Evolutionary conservation across 2,888 invertebrate species (phyloP).

Genomic region (Troilus luridus): DNA sequence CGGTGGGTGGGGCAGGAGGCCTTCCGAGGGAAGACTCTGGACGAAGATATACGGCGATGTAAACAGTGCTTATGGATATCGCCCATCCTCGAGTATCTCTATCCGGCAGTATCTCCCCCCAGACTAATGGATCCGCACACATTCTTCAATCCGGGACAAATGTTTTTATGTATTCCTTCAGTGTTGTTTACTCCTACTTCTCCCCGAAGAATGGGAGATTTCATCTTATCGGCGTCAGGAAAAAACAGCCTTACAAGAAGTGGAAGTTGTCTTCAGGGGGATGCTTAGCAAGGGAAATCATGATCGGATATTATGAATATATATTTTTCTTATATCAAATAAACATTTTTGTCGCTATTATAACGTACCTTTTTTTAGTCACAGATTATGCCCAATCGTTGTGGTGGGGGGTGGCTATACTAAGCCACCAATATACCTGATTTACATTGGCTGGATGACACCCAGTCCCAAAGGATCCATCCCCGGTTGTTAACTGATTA

Average conservation of each 20-base stretch:
- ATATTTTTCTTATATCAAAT: not conserved
- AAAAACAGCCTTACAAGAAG: not conserved
- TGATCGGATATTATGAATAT: not conserved
- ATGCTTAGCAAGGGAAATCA: not conserved
- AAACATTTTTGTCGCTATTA: no score
- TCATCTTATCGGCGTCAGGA: not conserved
- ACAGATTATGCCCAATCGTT: no score
- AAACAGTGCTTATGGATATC: constrained; percentile 37
- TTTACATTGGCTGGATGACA: no score
- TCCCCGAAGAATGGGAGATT: constrained; percentile 6
- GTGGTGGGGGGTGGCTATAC: no score
- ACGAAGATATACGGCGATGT: constrained; percentile 26
- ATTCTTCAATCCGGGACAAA: constrained; percentile 17
- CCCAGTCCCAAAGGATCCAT: no score
- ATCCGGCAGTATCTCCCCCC: constrained; percentile 1
- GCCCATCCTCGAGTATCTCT: not conserved
- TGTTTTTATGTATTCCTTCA: constrained; percentile 23
- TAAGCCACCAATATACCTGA: no score
- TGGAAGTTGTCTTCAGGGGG: not conserved
- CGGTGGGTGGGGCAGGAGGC: not conserved
- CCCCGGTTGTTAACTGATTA: no score
- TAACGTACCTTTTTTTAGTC: no score
- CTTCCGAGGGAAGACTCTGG: not conserved
- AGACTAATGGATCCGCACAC: constrained; percentile 43
- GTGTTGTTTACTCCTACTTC: not conserved